A percentile compares a stretch with the other conserved stretches of the same genome.
Evolutionary conservation across 2,888 invertebrate genomes (phyloP).

Genomic region (Dasysyrphus albostriatus): DNA sequence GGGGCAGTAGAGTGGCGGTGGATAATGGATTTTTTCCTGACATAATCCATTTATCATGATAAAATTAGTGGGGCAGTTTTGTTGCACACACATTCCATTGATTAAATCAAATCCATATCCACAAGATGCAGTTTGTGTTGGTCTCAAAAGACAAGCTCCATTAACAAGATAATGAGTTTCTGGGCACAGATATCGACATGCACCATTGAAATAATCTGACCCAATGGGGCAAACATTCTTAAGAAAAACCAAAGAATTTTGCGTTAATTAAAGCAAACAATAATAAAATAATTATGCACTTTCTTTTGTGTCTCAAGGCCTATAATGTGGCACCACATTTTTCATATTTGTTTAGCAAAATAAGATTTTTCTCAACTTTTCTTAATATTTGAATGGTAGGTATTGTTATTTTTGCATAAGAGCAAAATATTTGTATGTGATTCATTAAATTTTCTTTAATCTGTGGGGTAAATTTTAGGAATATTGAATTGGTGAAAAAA

Average conservation of each 20-base stretch:
- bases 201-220: neutral
- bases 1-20: constrained; percentile 31
- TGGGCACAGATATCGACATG: constrained; percentile 20
- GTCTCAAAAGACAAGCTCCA: constrained; percentile 29
- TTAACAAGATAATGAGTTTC: constrained; percentile 27
- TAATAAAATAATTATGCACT: too few species aligned
- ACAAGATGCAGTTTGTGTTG: constrained; percentile 2
- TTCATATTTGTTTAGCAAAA: too few species aligned
- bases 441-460: too few species aligned
- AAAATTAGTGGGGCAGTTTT: constrained; percentile 23
- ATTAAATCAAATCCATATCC: constrained; percentile 25
- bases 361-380: too few species aligned
- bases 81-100: constrained; percentile 43
- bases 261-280: too few species aligned
- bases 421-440: too few species aligned
- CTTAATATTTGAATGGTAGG: too few species aligned
- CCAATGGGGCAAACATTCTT: constrained; percentile 42
- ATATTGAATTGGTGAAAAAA: too few species aligned
- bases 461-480: too few species aligned
- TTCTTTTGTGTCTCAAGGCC: too few species aligned
- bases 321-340: too few species aligned
- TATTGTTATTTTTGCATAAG: too few species aligned
- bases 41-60: constrained; percentile 39
- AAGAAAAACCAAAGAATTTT: neutral
- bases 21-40: neutral